These are phyloP conservation scores for Caenorhabditis plicata DNA, from an alignment of 2,888 invertebrate genomes.

Conservation along the genomic window DNA sequence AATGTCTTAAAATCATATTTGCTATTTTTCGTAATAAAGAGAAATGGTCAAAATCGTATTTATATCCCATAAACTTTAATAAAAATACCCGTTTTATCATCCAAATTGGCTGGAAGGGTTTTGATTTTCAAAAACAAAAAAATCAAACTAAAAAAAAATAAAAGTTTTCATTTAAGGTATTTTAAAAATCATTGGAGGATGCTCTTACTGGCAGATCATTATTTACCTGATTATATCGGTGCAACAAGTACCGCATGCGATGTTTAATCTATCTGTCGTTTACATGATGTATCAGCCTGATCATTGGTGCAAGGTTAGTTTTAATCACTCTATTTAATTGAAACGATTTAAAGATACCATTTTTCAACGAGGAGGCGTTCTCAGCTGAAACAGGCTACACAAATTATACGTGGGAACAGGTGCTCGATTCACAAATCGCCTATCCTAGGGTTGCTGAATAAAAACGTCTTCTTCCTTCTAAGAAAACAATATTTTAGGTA, in stretches of 20 bases:
- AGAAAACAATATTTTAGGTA: conserved; percentile 8
- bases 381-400: conserved; percentile 36
- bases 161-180: conserved; percentile 46
- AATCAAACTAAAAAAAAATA: too few relatives aligned
- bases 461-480: neutral
- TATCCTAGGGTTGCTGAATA: conserved; percentile 43
- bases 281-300: conserved; percentile 66
- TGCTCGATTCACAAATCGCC: conserved; percentile 52
- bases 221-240: conserved; percentile 62
- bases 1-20: too few relatives aligned
- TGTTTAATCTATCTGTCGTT: conserved; percentile 64
- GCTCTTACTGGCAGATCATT: conserved; percentile 62
- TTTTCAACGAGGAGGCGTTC: conserved; percentile 53
- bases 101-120: too few relatives aligned
- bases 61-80: too few relatives aligned
- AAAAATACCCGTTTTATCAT: too few relatives aligned
- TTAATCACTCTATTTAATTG: neutral
- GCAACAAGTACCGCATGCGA: conserved; percentile 63
- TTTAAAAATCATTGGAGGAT: conserved; percentile 64
- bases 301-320: conserved; percentile 59
- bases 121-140: too few relatives aligned
- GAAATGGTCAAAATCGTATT: too few relatives aligned
- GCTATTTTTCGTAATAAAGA: too few relatives aligned
- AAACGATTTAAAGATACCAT: conserved; percentile 44
- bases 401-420: conserved; percentile 60